Conservation (phyloP, 2,888 invertebrate genomes). For the Pachymerium ferrugineum region DNA sequence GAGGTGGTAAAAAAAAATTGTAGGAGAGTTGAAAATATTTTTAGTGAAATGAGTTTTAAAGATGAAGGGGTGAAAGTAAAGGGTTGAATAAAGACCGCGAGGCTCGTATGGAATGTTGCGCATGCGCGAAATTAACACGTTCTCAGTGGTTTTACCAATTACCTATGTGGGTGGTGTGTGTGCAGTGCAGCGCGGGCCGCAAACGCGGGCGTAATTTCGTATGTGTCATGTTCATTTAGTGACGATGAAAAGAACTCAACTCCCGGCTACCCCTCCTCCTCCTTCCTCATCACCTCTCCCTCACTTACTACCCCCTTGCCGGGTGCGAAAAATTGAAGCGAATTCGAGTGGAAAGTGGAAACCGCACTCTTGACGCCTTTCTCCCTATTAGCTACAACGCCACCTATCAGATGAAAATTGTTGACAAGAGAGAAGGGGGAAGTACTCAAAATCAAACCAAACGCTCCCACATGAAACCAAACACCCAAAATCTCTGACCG, state of each 20-base stretch:
- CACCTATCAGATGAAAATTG: background rate
- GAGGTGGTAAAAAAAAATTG: background rate
- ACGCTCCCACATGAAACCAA: too few species aligned
- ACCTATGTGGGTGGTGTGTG: slow-evolving; percentile 29
- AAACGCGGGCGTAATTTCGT: slow-evolving; percentile 32
- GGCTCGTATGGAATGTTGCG: background rate
- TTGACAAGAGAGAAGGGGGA: too few species aligned
- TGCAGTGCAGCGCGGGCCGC: slow-evolving; percentile 27
- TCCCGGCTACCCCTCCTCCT: background rate
- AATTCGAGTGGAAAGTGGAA: slow-evolving; percentile 35
- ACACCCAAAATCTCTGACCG: too few species aligned
- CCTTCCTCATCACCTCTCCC: background rate
- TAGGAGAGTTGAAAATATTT: background rate
- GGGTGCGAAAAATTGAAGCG: slow-evolving; percentile 31
- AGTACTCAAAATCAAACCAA: too few species aligned
- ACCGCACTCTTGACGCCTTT: slow-evolving; percentile 28
- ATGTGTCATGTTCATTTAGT: slow-evolving; percentile 34
- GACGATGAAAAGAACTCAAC: slow-evolving; percentile 17
- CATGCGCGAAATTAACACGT: slow-evolving; percentile 34
- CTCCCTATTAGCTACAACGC: background rate
- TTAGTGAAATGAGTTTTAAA: background rate
- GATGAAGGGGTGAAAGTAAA: background rate
- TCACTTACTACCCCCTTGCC: background rate
- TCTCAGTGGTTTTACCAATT: slow-evolving; percentile 33
- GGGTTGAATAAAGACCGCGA: background rate